Conservation (phyloP, 2,888 invertebrate genomes). For the Troides oblongomaculatus region DNA sequence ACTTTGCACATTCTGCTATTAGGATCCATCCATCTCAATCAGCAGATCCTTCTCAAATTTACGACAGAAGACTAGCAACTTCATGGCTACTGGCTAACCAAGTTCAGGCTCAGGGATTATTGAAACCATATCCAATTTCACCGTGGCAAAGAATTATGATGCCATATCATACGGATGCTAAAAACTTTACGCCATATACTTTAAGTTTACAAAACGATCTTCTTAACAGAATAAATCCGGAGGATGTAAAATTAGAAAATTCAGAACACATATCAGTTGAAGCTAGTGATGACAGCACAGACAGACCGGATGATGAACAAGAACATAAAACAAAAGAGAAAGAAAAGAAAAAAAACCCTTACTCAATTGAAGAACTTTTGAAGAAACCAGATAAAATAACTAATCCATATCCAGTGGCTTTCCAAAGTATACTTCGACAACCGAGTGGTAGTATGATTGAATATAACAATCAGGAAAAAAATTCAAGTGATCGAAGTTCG, state of each 20-base stretch:
- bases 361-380: conserved; percentile 91
- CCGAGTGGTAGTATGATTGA: conserved; percentile 81
- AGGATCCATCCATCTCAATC: conserved; percentile 64
- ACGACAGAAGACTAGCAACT: conserved; percentile 76
- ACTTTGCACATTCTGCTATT: conserved; percentile 67
- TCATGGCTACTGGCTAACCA: conserved; percentile 79
- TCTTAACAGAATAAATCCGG: conserved; percentile 60
- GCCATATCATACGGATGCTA: conserved; percentile 70
- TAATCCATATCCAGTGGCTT: conserved; percentile 55
- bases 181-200: conserved; percentile 66
- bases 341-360: conserved; percentile 87
- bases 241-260: conserved; percentile 68
- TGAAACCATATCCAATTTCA: conserved; percentile 75
- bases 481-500: conserved; percentile 66
- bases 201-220: conserved; percentile 63
- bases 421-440: conserved; percentile 75
- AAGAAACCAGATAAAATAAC: conserved; percentile 88
- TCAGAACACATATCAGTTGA: conserved; percentile 76
- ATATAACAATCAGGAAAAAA: conserved; percentile 59
- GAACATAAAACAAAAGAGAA: conserved; percentile 65
- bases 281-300: conserved; percentile 82
- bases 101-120: conserved; percentile 68
- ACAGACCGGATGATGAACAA: conserved; percentile 73
- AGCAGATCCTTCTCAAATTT: conserved; percentile 56
- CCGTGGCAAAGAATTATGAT: conserved; percentile 82